phyloP scores from a whole-genome alignment of 2,113 vertebrate genomes.

The Serilophus lunatus region DNA sequence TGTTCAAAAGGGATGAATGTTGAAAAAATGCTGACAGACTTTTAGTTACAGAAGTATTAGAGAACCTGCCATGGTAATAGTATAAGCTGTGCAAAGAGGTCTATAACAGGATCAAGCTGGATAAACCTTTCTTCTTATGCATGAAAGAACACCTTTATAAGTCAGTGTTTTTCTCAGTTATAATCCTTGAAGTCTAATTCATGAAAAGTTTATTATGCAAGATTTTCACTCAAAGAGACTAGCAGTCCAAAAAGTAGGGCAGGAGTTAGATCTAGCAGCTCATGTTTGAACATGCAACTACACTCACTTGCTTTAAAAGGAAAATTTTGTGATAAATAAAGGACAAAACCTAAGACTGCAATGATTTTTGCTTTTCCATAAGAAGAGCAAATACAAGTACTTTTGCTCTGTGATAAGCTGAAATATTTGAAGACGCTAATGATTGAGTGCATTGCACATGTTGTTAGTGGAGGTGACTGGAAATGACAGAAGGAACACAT shows the following conservation, averaged over 20 bases:
- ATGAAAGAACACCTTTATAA: conserved; percentile 51
- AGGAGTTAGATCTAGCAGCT: background rate
- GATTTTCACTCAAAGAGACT: background rate
- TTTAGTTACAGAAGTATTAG: background rate
- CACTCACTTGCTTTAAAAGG: background rate
- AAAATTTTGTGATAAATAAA: background rate
- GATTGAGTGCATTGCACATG: background rate
- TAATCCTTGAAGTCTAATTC: conserved; percentile 37
- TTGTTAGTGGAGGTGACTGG: background rate
- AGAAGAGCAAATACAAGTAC: background rate
- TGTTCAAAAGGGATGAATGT: background rate
- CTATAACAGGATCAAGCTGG: conserved; percentile 51
- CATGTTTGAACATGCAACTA: background rate
- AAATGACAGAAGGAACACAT: background rate
- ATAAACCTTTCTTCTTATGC: conserved; percentile 32
- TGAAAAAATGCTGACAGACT: background rate
- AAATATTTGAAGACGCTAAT: background rate
- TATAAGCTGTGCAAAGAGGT: conserved; percentile 13
- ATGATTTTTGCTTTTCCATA: background rate
- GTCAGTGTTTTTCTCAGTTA: conserved; percentile 23
- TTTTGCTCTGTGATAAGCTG: background rate
- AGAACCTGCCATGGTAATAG: background rate
- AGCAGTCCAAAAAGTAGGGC: conserved; percentile 21
- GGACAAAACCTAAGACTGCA: background rate
- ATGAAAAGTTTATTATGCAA: conserved; percentile 43